Conservation (phyloP, 2,888 invertebrate genomes). For the Lycocerus yunnanus region DNA sequence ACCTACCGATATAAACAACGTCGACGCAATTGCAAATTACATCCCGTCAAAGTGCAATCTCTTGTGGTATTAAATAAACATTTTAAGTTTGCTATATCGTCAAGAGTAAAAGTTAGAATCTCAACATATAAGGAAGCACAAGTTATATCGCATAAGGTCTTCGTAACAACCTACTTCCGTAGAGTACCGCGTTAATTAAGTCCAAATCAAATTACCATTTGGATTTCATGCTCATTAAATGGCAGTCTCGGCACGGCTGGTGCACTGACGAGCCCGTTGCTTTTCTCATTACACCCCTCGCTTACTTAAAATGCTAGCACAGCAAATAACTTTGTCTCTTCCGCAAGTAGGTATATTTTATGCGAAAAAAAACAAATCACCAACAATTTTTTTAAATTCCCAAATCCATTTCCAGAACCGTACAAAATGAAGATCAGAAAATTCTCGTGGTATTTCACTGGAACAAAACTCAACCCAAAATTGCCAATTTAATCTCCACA, state of each 20-base stretch:
- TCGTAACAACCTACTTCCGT: constrained; percentile 31
- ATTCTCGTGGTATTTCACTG: constrained; percentile 13
- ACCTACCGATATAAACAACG: constrained; percentile 15
- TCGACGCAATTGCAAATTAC: constrained; percentile 22
- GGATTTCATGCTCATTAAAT: constrained; percentile 57
- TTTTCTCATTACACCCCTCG: constrained; percentile 37
- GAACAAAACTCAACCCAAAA: not conserved
- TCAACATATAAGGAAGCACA: constrained; percentile 10
- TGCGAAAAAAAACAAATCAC: constrained; percentile 5
- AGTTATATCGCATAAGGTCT: constrained; percentile 27
- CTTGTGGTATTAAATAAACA: constrained; percentile 14
- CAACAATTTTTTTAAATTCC: not conserved
- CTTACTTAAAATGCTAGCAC: constrained; percentile 23
- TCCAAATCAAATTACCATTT: constrained; percentile 57
- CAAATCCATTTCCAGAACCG: not conserved
- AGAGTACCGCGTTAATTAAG: constrained; percentile 53
- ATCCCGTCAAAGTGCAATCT: constrained; percentile 20
- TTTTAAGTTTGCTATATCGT: constrained; percentile 12
- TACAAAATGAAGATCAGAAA: not conserved
- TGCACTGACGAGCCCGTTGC: constrained; percentile 42
- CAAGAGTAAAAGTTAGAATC: constrained; percentile 13
- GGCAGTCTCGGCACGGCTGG: constrained; percentile 47
- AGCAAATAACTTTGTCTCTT: constrained; percentile 30
- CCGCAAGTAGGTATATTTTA: constrained; percentile 19
- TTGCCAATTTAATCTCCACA: constrained; percentile 16